Evolutionary conservation across 1,140 invertebrate genomes (phyloP).

Genomic region (Arctopsyche grandis): DNA sequence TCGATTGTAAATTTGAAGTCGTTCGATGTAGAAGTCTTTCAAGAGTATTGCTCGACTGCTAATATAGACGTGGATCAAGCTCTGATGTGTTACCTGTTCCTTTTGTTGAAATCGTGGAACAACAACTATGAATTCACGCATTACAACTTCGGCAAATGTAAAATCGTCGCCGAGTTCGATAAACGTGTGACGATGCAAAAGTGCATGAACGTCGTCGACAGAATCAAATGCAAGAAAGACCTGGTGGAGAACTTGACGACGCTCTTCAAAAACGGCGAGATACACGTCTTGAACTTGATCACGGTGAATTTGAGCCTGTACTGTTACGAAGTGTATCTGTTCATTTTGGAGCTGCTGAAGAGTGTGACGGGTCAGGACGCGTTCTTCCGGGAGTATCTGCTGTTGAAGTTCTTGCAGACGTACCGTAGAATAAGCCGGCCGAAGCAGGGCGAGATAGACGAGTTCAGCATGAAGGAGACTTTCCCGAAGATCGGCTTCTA

Average conservation of each 20-base stretch:
- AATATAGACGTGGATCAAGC: slow-evolving; percentile 61
- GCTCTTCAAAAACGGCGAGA: slow-evolving; percentile 65
- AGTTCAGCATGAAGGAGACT: slow-evolving; percentile 64
- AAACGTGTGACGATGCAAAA: slow-evolving; percentile 56
- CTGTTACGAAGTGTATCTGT: slow-evolving; percentile 64
- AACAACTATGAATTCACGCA: slow-evolving; percentile 60
- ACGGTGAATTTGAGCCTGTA: slow-evolving; percentile 63
- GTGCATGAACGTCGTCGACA: slow-evolving; percentile 61
- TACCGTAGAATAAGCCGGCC: slow-evolving; percentile 62
- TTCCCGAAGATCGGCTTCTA: slow-evolving; percentile 65
- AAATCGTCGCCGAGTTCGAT: slow-evolving; percentile 56
- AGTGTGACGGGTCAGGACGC: slow-evolving; percentile 55
- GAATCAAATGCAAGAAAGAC: slow-evolving; percentile 61
- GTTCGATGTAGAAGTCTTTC: slow-evolving; percentile 43
- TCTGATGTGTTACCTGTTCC: slow-evolving; percentile 62
- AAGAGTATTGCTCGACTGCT: slow-evolving; percentile 61
- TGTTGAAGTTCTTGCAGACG: slow-evolving; percentile 63
- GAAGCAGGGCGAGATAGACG: slow-evolving; percentile 65
- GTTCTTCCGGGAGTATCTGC: slow-evolving; percentile 61
- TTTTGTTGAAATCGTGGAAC: slow-evolving; percentile 62
- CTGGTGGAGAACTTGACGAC: slow-evolving; percentile 61
- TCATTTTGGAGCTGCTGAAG: slow-evolving; percentile 61
- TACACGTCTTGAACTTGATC: slow-evolving; percentile 60
- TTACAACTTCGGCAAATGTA: slow-evolving; percentile 58
- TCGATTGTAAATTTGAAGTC: slow-evolving; percentile 45